Conservation (phyloP, 2,797 vertebrate species). For the Acipenser oxyrinchus region DNA sequence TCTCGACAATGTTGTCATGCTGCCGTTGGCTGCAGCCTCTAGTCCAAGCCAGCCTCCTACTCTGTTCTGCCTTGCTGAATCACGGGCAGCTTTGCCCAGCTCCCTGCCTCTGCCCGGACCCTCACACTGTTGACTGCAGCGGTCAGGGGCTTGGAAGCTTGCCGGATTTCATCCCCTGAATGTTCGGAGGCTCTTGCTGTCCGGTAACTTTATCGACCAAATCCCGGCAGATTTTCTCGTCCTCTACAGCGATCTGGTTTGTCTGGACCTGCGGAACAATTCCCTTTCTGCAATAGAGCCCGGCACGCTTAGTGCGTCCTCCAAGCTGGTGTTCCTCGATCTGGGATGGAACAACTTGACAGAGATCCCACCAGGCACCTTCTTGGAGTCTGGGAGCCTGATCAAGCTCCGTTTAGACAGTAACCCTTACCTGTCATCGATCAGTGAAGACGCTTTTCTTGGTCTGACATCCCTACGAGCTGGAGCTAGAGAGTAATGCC, state of each 20-base stretch:
- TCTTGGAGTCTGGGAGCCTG: constrained; percentile 80
- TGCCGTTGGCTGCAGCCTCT: constrained; percentile 4
- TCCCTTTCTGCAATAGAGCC: constrained; percentile 79
- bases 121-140: constrained; percentile 92
- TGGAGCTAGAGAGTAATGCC: constrained; percentile 88
- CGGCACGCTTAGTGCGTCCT: constrained; percentile 85
- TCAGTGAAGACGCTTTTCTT: constrained; percentile 83
- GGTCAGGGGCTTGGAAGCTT: constrained; percentile 81
- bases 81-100: constrained; percentile 23
- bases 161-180: constrained; percentile 82
- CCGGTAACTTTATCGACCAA: constrained; percentile 83
- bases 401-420: constrained; percentile 82
- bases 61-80: constrained; percentile 31
- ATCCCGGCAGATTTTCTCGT: constrained; percentile 90
- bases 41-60: constrained; percentile 13
- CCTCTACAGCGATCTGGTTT: constrained; percentile 89
- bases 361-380: constrained; percentile 79
- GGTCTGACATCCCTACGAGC: constrained; percentile 84
- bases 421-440: constrained; percentile 81
- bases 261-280: constrained; percentile 94
- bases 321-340: constrained; percentile 87
- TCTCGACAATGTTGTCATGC: constrained; percentile 30
- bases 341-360: constrained; percentile 92
- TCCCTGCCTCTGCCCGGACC: constrained; percentile 44
- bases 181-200: constrained; percentile 81